Base-by-base conservation (phyloP, 2,113 vertebrate genomes). In the Channa maculata region DNA sequence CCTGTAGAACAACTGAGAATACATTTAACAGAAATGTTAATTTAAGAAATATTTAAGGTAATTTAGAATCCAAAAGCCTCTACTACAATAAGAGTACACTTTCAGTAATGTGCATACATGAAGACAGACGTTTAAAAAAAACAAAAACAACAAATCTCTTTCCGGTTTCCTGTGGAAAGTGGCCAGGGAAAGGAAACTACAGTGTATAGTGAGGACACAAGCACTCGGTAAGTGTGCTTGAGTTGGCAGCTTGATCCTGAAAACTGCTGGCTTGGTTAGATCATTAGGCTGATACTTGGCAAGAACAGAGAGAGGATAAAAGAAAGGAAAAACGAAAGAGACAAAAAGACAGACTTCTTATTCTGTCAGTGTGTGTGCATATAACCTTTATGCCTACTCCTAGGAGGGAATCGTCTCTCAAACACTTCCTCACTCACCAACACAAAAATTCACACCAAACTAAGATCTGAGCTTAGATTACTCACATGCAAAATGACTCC, bases 401-500 rank as follows among this genome's bases (percentile, higher is more conserved):
- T 24, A 24, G 24, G 24, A 24, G 24, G 24, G 58, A 69, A 41
- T 62, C 50, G 33, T 55, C 45, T 37, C 37, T 61, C 6, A 48
- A 12, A 52, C 60, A 24, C 24, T 24, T 24, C 24, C 45, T 48
- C 57, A 60, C 8, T 46, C 62, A 53, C 34, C 24, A 49, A 57
- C 66, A 59, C 13, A 50, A 61, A 15, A 11, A 15, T 24, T 52
- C 51, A 59, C 36, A 49, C 5, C 36, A 61, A 0, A 43, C 8
- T 10, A 41, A 52, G 52, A 45, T 3, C 45, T 1, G 2, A 48
- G n/a, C 81, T 86, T 83, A 75, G 75, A 93, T 94, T 79, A 95
- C 96, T 92, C 90, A 99, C 98, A 80, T 97, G 95, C 63, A 97
- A 87, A 92, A 99, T 99, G 85, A 99, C 98, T 68, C 98, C 98